Evolutionary conservation across 2,888 invertebrate species (phyloP), one percentile per base, ranked within the genome.

Genomic region (Pterobdella sp.): DNA sequence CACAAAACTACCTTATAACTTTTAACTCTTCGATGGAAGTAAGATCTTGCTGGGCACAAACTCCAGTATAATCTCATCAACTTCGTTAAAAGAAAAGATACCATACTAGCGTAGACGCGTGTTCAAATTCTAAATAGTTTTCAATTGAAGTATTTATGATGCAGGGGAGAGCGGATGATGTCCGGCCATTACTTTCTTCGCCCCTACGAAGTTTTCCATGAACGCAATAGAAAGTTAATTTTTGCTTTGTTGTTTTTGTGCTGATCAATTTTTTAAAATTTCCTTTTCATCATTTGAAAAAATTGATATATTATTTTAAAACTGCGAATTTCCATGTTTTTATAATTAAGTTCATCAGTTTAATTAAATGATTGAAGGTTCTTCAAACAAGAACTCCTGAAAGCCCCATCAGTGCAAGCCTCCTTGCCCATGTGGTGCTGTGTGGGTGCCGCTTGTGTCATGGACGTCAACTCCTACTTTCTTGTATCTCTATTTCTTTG

Each of bases 131-230:
- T n/a, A n/a, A n/a, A n/a, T n/a, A n/a, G n/a, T n/a, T n/a, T n/a
- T n/a, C n/a, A n/a, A n/a, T n/a, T n/a, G 14, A 49, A 14, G 14
- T 14, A 49, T n/a, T n/a, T 18, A 14, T 14, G 14, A n/a, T 29
- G 7, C 64, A 68, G 68, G 7, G 31, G 31, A 36, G 35, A 35
- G 31, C 68, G 68, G n/a, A 36, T 29, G 18, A 68, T 68, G 68
- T 35, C 26, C 37, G 68, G 68, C 68, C 68, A 68, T n/a, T 68
- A 68, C 35, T 68, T 68, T 31, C 68, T 68, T 4, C 36, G 68
- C 3, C 68, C 68, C n/a, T n/a, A 42, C n/a, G 68, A 68, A 31
- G 35, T 42, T 29, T 68, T 2, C 35, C 36, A 26, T 10, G 68
- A 68, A 10, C 4, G 37, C 10, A n/a, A n/a, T n/a, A n/a, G n/a